Percentiles rank a stretch among this genome's conserved stretches.
Evolutionary conservation across 2,113 vertebrate genomes (phyloP).

Genomic region (Microtus montanus): DNA sequence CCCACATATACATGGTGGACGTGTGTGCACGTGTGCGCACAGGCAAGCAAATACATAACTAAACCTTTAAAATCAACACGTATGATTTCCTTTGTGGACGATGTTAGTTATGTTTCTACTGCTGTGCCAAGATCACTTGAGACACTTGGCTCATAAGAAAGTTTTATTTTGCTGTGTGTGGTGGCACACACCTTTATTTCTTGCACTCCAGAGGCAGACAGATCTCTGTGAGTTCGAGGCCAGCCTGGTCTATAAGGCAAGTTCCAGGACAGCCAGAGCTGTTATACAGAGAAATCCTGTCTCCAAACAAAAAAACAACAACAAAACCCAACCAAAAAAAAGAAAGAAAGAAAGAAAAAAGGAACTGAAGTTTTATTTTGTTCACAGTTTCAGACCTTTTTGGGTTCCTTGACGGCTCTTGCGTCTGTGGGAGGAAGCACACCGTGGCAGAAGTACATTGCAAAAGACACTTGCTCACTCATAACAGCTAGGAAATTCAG

Average conservation of each 20-base stretch:
- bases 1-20: neutral
- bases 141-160: neutral
- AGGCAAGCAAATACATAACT: neutral
- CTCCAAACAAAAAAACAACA: neutral
- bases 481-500: neutral
- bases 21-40: accelerated
- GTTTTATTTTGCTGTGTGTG: neutral
- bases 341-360: neutral
- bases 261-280: neutral
- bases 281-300: neutral
- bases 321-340: neutral
- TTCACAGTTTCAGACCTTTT: neutral
- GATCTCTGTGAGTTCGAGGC: neutral
- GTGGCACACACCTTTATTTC: neutral
- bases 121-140: neutral
- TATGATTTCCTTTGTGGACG: neutral
- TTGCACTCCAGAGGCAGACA: neutral
- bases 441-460: neutral
- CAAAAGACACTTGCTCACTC: neutral
- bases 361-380: neutral
- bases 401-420: no score
- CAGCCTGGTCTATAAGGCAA: neutral
- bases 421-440: no score
- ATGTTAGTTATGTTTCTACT: neutral
- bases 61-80: neutral